Evolutionary conservation across 2,797 vertebrate genomes (phyloP).

Genomic region (Uromys caudimaculatus): DNA sequence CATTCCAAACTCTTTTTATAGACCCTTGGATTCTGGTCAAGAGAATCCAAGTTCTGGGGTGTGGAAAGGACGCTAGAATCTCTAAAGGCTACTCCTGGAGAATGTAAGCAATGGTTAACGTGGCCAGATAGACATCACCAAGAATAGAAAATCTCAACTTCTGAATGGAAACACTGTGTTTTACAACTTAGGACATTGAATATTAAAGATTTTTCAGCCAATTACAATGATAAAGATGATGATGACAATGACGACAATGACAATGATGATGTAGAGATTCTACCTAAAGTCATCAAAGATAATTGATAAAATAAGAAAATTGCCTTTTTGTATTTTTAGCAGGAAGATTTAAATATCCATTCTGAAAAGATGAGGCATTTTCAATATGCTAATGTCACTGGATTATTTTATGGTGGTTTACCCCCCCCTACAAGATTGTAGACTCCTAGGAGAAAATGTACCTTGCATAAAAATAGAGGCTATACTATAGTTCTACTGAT

Average conservation of each 20-base stretch:
- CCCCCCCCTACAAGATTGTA: background rate
- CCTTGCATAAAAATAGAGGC: background rate
- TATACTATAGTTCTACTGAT: background rate
- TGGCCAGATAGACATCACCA: background rate
- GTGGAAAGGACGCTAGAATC: background rate
- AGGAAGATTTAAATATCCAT: background rate
- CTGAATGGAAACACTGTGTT: background rate
- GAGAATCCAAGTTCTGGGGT: background rate
- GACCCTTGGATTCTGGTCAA: constrained; percentile 1
- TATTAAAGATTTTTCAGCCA: background rate
- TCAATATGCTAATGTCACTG: background rate
- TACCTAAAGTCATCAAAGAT: background rate
- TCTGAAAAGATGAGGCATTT: constrained; percentile 28
- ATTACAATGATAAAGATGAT: background rate
- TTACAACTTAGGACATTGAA: background rate
- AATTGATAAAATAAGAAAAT: background rate
- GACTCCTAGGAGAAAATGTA: background rate
- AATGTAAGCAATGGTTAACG: background rate
- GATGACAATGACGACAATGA: background rate
- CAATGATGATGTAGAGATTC: background rate
- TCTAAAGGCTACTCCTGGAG: background rate
- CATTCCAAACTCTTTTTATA: background rate
- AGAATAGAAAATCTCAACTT: background rate
- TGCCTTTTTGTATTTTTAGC: background rate
- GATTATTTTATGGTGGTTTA: background rate